Percentiles rank a stretch among this genome's conserved stretches.
Conservation (phyloP, 2,888 invertebrate genomes). For the Nebria salina region DNA sequence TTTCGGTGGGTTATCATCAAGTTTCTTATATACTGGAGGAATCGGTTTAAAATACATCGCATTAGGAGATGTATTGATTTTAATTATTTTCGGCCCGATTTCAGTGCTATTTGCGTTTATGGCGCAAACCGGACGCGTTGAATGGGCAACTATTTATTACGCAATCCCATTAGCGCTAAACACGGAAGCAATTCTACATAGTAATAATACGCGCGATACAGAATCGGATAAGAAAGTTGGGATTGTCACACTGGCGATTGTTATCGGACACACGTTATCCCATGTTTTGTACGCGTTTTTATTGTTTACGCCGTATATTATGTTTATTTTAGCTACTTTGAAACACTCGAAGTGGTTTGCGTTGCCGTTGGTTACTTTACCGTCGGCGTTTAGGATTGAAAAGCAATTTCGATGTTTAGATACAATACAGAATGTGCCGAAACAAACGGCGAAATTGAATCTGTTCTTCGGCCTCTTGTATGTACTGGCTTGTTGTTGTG, state of each 20-base stretch:
- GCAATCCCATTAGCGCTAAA: conserved; percentile 93
- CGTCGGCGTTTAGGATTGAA: conserved; percentile 89
- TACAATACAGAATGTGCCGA: conserved; percentile 83
- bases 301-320: conserved; percentile 89
- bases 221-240: conserved; percentile 89
- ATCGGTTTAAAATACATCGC: conserved; percentile 96
- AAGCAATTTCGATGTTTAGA: conserved; percentile 84
- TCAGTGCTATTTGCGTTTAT: conserved; percentile 93
- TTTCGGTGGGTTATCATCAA: conserved; percentile 94
- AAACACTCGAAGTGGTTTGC: conserved; percentile 90
- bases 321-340: conserved; percentile 85
- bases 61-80: conserved; percentile 89
- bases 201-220: conserved; percentile 93
- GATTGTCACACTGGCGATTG: conserved; percentile 93
- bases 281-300: conserved; percentile 90
- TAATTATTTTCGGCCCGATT: conserved; percentile 93
- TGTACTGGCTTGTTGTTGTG: conserved; percentile 82
- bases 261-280: conserved; percentile 90
- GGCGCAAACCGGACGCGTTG: conserved; percentile 90
- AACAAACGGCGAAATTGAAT: conserved; percentile 89
- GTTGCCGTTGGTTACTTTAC: conserved; percentile 86
- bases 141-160: conserved; percentile 91
- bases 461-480: conserved; percentile 91
- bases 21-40: conserved; percentile 96
- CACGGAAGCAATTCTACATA: conserved; percentile 94